Base-by-base conservation (phyloP, 2,888 invertebrate species). In the Xestia ashworthii region DNA sequence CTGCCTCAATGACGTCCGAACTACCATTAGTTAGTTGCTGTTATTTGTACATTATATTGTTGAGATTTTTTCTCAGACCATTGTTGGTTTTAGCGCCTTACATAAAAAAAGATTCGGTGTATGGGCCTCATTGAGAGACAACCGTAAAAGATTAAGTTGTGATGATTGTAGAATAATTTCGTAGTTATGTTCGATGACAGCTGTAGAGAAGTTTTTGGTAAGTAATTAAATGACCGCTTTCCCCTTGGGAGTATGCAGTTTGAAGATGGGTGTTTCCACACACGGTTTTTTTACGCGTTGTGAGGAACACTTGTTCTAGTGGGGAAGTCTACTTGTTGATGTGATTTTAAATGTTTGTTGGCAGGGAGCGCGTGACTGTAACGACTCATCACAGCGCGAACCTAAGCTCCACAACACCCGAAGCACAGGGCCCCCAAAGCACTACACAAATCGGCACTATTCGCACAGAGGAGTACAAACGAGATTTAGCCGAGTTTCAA, bases 401-500 rank as follows among this genome's bases (percentile, higher is more conserved):
- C 78, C 89, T 94, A 60, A 89, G 80, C 71, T 82, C 91, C 65
- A 79, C 91, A 25, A 85, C 90, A 55, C 84, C 90, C 12, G 92
- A 93, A 53, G 86, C 82, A 44, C 89, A 87, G 70, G 67, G 85
- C 71, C 75, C 85, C 58, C 91, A 78, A 60, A 92, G 88, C 83
- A 81, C 89, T 65, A 84, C 91, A 62, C 92, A 93, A 76, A 81
- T 94, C n/a, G 96, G 94, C 68, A 96, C 96, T 53, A 95, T 96
- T 71, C 95, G 96, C 81, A 97, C 96, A 22, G 96, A 96, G 58
- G 95, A 96, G 84, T 97, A 97, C 91, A 96, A 96, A 87, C 92
- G 95, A 46, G 97, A 95, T 87, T 90, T 97, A 74, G 96, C 96
- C 0, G 97, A 97, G 84, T 97, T 97, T 87, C 95, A 96, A 90